phyloP scores from a whole-genome alignment of 1,140 invertebrate species.

The Vanessa tameamea region DNA sequence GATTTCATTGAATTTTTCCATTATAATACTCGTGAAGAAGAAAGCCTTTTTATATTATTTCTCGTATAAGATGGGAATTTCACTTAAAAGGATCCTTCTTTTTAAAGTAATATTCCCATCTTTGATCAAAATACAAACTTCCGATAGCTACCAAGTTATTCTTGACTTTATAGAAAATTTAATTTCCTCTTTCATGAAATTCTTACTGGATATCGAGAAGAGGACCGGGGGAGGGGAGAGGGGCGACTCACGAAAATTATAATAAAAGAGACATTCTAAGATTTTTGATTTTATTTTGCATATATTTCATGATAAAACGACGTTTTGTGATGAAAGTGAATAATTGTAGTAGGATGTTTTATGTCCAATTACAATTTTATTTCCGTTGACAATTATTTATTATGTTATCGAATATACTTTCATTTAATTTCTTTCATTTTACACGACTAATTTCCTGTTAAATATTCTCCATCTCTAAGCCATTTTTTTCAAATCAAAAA shows the following conservation, averaged over 20 bases:
- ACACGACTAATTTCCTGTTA: no score
- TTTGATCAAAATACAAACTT: slow-evolving; percentile 34
- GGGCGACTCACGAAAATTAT: slow-evolving; percentile 61
- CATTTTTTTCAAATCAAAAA: no score
- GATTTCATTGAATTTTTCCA: no score
- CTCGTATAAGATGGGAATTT: background rate
- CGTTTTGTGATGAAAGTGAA: no score
- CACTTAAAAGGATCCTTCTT: background rate
- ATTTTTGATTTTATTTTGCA: slow-evolving; percentile 9
- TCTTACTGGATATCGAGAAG: slow-evolving; percentile 46
- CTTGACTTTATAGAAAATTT: slow-evolving; percentile 57
- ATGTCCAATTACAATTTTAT: no score
- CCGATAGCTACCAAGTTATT: slow-evolving; percentile 40
- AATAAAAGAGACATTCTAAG: slow-evolving; percentile 51
- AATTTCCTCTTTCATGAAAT: slow-evolving; percentile 61
- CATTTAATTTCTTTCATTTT: no score
- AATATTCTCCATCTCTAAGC: no score
- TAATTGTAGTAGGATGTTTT: no score
- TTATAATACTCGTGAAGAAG: no score
- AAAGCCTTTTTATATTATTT: no score
- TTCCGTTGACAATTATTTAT: no score
- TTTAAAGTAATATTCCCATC: slow-evolving; percentile 30
- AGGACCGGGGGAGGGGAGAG: slow-evolving; percentile 25
- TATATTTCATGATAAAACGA: background rate
- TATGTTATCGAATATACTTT: no score